A percentile compares a stretch with the other conserved stretches of the same genome.
Evolutionary conservation across 2,888 invertebrate genomes (phyloP).

Genomic region (Eucriotettix oculatus): DNA sequence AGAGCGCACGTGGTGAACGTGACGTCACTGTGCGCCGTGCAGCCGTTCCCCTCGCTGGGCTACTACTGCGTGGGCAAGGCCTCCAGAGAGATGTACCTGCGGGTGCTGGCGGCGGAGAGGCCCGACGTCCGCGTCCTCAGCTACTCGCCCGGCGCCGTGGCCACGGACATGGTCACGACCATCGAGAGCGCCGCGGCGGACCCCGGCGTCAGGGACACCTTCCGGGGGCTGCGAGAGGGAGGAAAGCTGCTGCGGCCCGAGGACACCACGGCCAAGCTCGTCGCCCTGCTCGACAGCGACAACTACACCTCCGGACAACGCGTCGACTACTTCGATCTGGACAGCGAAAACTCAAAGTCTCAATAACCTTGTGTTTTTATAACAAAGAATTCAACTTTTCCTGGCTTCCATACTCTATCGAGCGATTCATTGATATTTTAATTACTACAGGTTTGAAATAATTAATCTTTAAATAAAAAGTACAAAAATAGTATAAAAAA

Average conservation of each 20-base stretch:
- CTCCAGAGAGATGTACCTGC: conserved; percentile 77
- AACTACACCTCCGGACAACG: not conserved
- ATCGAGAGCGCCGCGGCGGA: not conserved
- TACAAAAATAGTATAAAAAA: too few relatives aligned
- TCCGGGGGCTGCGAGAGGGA: not conserved
- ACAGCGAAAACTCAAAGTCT: too few relatives aligned
- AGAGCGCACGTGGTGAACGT: conserved; percentile 54
- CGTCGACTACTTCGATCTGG: not conserved
- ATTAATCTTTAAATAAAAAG: too few relatives aligned
- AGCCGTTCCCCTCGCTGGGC: conserved; percentile 54
- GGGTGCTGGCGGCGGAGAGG: conserved; percentile 63
- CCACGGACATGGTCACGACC: conserved; percentile 65
- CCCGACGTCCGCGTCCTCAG: conserved; percentile 56
- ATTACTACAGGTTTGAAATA: too few relatives aligned
- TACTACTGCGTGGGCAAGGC: conserved; percentile 81
- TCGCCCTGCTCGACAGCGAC: not conserved
- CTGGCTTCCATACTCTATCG: too few relatives aligned
- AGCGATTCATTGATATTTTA: too few relatives aligned
- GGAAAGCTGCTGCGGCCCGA: not conserved
- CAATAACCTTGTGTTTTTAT: too few relatives aligned
- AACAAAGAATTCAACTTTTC: too few relatives aligned
- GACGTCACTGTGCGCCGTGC: conserved; percentile 63
- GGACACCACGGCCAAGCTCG: not conserved
- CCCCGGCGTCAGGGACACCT: not conserved
- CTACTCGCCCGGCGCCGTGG: conserved; percentile 85